Percentiles rank a stretch among this genome's conserved stretches.
Evolutionary conservation across 2,888 invertebrate genomes (phyloP).

Genomic region (Nymphalis c-album): DNA sequence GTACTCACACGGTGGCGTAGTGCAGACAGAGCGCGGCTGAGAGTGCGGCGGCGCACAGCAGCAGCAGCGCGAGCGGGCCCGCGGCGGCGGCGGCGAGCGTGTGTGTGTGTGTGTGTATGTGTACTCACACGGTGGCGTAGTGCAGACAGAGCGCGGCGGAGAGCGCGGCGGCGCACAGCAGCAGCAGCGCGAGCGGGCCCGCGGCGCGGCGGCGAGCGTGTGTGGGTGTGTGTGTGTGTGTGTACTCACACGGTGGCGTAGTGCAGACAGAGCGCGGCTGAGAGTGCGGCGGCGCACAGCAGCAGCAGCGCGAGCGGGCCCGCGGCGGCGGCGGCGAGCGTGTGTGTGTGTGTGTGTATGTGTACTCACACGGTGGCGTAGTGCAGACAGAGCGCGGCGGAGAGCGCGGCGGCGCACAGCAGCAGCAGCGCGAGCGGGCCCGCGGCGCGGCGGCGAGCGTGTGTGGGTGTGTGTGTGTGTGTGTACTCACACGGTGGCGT

Average conservation of each 20-base stretch:
- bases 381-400: constrained; percentile 88
- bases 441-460: constrained; percentile 84
- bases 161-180: constrained; percentile 84
- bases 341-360: background rate
- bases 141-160: constrained; percentile 89
- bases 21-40: constrained; percentile 89
- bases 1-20: constrained; percentile 80
- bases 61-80: constrained; percentile 85
- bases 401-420: constrained; percentile 84
- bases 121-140: constrained; percentile 80
- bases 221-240: background rate
- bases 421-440: constrained; percentile 86
- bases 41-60: constrained; percentile 84
- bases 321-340: constrained; percentile 84
- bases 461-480: background rate
- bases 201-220: constrained; percentile 84
- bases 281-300: constrained; percentile 84
- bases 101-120: background rate
- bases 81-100: constrained; percentile 84
- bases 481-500: constrained; percentile 76
- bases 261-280: constrained; percentile 88
- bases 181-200: constrained; percentile 85
- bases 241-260: constrained; percentile 79
- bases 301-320: constrained; percentile 86
- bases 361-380: constrained; percentile 79